These are phyloP conservation scores for Tachysurus vachellii DNA, from an alignment of 2,113 vertebrate species.

Conservation along the genomic window DNA sequence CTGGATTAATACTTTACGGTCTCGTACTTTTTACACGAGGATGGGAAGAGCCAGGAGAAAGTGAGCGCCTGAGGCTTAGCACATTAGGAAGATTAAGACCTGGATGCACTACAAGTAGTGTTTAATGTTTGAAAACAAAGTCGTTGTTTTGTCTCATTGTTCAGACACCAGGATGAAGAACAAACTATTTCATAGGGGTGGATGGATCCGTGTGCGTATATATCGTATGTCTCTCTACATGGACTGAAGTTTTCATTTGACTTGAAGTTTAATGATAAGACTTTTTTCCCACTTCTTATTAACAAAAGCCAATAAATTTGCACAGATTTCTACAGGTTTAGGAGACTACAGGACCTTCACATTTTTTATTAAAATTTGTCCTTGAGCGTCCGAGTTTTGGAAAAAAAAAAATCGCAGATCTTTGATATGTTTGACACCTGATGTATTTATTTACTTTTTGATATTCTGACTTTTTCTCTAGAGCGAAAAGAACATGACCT, in stretches of 20 bases:
- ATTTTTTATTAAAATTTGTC: too few relatives aligned
- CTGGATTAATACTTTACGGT: background rate
- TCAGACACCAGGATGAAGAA: background rate
- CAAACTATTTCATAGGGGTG: background rate
- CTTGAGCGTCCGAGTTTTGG: too few relatives aligned
- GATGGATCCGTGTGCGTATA: background rate
- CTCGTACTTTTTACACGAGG: background rate
- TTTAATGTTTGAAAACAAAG: background rate
- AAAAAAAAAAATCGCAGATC: background rate
- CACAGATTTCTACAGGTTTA: background rate
- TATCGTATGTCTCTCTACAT: too few relatives aligned
- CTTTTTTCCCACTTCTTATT: background rate
- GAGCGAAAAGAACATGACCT: background rate
- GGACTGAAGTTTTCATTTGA: background rate
- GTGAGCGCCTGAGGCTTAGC: background rate
- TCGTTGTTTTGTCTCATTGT: background rate
- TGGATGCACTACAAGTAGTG: background rate
- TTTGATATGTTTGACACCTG: background rate
- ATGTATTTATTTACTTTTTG: too few relatives aligned
- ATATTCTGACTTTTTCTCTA: background rate
- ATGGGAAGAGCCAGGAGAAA: background rate
- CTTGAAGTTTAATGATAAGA: background rate
- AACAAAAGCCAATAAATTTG: background rate
- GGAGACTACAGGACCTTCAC: too few relatives aligned
- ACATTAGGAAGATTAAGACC: background rate